Evolutionary conservation across 1,140 invertebrate genomes (phyloP), one percentile per base, ranked within the genome.

Genomic region (Zaprionus gabonicus): DNA sequence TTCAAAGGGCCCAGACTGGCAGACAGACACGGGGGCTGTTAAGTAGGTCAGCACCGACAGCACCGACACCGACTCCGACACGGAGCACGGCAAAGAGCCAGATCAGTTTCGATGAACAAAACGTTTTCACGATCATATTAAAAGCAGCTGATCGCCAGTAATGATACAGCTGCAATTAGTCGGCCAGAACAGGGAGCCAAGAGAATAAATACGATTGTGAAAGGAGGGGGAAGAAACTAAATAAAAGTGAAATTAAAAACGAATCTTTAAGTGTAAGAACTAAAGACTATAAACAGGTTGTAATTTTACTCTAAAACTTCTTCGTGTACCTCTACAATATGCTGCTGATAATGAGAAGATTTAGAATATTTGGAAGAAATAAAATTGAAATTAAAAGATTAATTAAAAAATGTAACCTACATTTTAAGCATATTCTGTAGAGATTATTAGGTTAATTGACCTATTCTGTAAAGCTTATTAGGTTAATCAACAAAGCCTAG

Each of bases 1-100:
- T 62, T 76, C 74, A 76, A 76, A 76, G 69, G 69, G 49, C 74
- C 46, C 46, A 17, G n/a, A n/a, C 41, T 17, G 15, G 41, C 46
- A 51, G 46, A 51, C 69, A 72, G 70, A 73, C 38, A 56, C 59
- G 41, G 58, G 7, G 58, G 7, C 63, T 46, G 58, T 68, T 67
- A 77, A 73, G 63, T 77, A 73, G 75, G 75, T 77, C 70, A 77
- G 63, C 59, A 76, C 23, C 27, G n/a, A 36, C 23, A 59, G 23
- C 23, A 23, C 23, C 23, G 23, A 23, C 23, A 2, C 23, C 23
- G 23, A 23, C 59, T 71, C 23, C 27, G n/a, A 36, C 23, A 59
- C n/a, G 1, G 27, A 0, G 15, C 57, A 31, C 27, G 46, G 46
- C 9, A 56, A 28, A 27, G 15, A 59, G 53, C 27, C 41, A 55